phyloP scores from a whole-genome alignment of 1,140 invertebrate species.

The Drosophila varians region DNA sequence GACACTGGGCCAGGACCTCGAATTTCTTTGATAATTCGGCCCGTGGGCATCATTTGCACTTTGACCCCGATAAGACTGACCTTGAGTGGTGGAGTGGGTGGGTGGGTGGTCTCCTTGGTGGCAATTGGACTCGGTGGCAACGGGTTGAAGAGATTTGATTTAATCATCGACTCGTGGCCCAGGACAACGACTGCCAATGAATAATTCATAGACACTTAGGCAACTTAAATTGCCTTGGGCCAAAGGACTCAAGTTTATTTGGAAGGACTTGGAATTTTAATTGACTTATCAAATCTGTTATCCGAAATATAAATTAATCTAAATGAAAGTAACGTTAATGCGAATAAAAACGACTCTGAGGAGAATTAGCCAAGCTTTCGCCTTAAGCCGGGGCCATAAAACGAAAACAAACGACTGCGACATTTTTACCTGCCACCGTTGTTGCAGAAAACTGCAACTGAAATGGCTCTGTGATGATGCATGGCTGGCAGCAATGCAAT shows the following conservation, averaged over 20 bases:
- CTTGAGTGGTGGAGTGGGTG: slow-evolving; percentile 1
- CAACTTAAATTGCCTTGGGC: slow-evolving; percentile 29
- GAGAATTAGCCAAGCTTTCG: not conserved
- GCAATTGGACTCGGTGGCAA: slow-evolving; percentile 6
- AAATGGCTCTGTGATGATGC: slow-evolving; percentile 66
- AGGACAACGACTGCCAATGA: slow-evolving; percentile 50
- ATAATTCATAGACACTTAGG: slow-evolving; percentile 51
- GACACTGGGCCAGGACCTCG: slow-evolving; percentile 17
- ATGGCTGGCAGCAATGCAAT: slow-evolving; percentile 69
- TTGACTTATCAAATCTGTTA: slow-evolving; percentile 37
- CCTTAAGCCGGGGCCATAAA: slow-evolving; percentile 4
- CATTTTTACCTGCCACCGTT: slow-evolving; percentile 53
- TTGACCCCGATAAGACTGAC: slow-evolving; percentile 22
- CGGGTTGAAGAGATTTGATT: slow-evolving; percentile 60
- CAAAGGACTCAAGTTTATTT: slow-evolving; percentile 13
- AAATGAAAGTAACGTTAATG: not conserved
- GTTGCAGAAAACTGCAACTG: slow-evolving; percentile 4
- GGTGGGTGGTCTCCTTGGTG: not conserved
- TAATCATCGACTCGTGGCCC: slow-evolving; percentile 60
- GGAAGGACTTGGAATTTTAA: slow-evolving; percentile 42
- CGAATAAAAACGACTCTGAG: not conserved
- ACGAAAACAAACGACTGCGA: slow-evolving; percentile 50
- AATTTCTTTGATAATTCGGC: slow-evolving; percentile 22
- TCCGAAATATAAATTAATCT: slow-evolving; percentile 4
- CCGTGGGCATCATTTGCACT: slow-evolving; percentile 36